Evolutionary conservation across 1,140 invertebrate genomes (phyloP).

Genomic region (Daktulosphaira vitifoliae): DNA sequence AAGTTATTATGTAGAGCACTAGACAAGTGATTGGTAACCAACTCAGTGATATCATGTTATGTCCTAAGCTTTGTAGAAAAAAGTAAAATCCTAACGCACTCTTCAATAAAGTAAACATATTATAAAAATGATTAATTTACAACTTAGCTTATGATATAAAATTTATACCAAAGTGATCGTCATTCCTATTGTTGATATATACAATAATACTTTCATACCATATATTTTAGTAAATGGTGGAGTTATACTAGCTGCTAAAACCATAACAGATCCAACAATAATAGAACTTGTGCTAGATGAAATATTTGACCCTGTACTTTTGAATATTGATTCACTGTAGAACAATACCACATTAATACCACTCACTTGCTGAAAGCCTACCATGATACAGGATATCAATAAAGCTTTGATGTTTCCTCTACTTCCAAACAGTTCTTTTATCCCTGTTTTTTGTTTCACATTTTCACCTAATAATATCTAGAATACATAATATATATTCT

Average conservation of each 20-base stretch:
- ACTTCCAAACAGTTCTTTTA: neutral
- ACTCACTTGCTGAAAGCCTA: constrained; percentile 76
- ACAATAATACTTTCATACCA: constrained; percentile 61
- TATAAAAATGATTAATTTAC: neutral
- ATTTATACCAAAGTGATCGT: neutral
- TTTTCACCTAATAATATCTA: neutral
- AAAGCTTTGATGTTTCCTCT: constrained; percentile 47
- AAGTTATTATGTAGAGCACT: constrained; percentile 57
- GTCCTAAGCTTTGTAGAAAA: constrained; percentile 45
- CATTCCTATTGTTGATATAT: constrained; percentile 43
- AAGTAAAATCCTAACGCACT: constrained; percentile 54
- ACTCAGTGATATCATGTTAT: constrained; percentile 46
- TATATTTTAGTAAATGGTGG: constrained; percentile 63
- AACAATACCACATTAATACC: constrained; percentile 83
- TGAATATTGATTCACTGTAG: constrained; percentile 64
- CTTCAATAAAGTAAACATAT: constrained; percentile 41
- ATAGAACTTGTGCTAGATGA: constrained; percentile 53
- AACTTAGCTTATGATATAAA: neutral
- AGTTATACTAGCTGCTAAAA: constrained; percentile 57
- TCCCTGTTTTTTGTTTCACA: constrained; percentile 37
- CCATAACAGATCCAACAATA: constrained; percentile 64
- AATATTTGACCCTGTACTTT: constrained; percentile 50
- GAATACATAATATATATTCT: neutral
- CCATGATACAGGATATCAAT: constrained; percentile 61
- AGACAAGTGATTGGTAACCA: constrained; percentile 58